phyloP scores from a whole-genome alignment of 2,888 invertebrate species.

The Galeopsomyia nigrocyanea region DNA sequence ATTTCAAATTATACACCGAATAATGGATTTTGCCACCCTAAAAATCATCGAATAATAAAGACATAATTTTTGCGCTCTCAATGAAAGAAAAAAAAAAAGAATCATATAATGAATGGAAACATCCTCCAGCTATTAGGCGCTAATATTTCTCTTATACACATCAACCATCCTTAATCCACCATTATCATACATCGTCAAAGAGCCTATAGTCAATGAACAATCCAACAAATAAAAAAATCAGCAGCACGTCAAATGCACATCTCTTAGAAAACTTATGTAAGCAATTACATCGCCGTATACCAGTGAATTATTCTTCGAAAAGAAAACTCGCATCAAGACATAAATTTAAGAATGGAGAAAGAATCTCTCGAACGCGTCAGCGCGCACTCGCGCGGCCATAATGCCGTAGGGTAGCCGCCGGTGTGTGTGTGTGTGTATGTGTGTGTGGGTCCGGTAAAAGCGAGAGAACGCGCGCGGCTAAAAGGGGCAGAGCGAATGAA shows the following conservation, averaged over 20 bases:
- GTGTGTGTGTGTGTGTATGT: no score
- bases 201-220: slow-evolving; percentile 9
- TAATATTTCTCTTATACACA: slow-evolving; percentile 11
- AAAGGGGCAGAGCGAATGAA: slow-evolving; percentile 20
- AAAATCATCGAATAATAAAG: slow-evolving; percentile 39
- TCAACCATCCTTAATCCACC: slow-evolving; percentile 1
- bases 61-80: slow-evolving; percentile 35
- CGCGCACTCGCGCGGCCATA: slow-evolving; percentile 7
- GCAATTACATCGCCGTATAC: slow-evolving; percentile 19
- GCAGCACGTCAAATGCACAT: no score
- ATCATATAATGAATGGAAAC: no score
- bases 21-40: no score
- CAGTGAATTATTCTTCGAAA: no score
- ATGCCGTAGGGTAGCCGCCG: slow-evolving; percentile 15
- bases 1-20: neutral
- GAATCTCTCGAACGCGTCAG: slow-evolving; percentile 8
- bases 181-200: slow-evolving; percentile 19
- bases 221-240: neutral
- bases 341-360: slow-evolving; percentile 9
- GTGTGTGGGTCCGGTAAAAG: neutral
- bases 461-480: neutral
- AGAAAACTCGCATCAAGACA: neutral
- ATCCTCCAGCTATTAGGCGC: neutral
- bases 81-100: neutral
- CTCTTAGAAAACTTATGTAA: slow-evolving; percentile 29